Evolutionary conservation across 2,888 invertebrate genomes (phyloP), one percentile per base, ranked within the genome.

Genomic region (Coelopa pilipes): DNA sequence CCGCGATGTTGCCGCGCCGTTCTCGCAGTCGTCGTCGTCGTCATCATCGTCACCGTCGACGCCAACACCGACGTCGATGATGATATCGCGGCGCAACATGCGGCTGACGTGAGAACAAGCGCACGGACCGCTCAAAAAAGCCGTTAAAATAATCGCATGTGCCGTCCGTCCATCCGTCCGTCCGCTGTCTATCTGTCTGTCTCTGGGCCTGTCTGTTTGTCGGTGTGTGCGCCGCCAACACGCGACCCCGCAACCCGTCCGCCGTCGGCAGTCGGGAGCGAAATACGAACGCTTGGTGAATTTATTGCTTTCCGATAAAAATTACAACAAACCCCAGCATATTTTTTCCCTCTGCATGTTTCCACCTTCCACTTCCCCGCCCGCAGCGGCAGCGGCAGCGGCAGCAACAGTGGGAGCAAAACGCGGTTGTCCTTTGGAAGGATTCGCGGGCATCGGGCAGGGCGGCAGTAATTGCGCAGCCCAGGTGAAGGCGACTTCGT

Each of bases 281-380:
- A 17, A 49, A n/a, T 19, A 13, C 53, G 46, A 76, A 78, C 80
- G 80, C 78, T 81, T 82, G 81, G 82, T 84, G 82, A 84, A 84
- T 84, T 34, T 84, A 84, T 84, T 84, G 81, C 82, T 81, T 81
- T 84, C 80, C 77, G 84, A 84, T 84, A 84, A 84, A 34, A 34
- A 34, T 34, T 34, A 34, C 34, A 34, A 34, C 34, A 34, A 34
- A 34, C 34, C 34, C 34, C 34, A 34, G 34, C 34, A 34, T 34
- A 34, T 34, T 34, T 34, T 34, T 34, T 34, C 34, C 34, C 34
- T 34, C 34, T 34, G 7, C 34, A 4, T 34, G 34, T 34, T 34
- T 34, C 34, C 34, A 34, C 34, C 57, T 65, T 66, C 53, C 15
- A 0, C 49, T 1, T 7, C 50, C 46, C 21, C 11, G 46, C 57